These are phyloP conservation scores for Tetrax tetrax DNA, from an alignment of 2,113 vertebrate genomes.

Conservation along the genomic window DNA sequence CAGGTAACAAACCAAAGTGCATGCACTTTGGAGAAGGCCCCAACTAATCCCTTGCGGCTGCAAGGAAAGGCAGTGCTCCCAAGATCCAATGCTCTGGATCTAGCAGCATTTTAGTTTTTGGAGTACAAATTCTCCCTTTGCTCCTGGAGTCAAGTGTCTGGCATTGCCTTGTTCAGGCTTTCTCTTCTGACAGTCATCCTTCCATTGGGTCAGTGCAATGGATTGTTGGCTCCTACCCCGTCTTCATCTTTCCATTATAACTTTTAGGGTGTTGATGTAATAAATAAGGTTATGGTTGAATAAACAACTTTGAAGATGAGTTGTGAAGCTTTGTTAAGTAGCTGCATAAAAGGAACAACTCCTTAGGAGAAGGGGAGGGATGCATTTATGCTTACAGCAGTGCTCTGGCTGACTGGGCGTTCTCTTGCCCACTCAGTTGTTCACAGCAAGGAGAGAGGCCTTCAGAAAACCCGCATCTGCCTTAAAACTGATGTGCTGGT, in stretches of 20 bases:
- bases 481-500: not conserved
- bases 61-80: not conserved
- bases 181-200: no score
- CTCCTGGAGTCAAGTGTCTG: not conserved
- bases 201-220: rapidly evolving
- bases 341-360: no score
- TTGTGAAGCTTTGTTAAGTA: not conserved
- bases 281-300: not conserved
- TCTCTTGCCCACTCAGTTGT: no score
- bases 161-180: not conserved
- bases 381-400: no score
- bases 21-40: not conserved
- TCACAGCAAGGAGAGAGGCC: not conserved
- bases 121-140: not conserved
- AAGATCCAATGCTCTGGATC: not conserved
- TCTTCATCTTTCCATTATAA: not conserved
- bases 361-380: no score
- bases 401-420: no score
- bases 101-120: not conserved
- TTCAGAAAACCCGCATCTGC: not conserved
- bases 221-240: not conserved
- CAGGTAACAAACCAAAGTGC: not conserved
- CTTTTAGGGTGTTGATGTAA: not conserved
- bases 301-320: not conserved
- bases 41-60: no score